phyloP scores from a whole-genome alignment of 2,888 invertebrate genomes.

The Gisinianus flammeolus region DNA sequence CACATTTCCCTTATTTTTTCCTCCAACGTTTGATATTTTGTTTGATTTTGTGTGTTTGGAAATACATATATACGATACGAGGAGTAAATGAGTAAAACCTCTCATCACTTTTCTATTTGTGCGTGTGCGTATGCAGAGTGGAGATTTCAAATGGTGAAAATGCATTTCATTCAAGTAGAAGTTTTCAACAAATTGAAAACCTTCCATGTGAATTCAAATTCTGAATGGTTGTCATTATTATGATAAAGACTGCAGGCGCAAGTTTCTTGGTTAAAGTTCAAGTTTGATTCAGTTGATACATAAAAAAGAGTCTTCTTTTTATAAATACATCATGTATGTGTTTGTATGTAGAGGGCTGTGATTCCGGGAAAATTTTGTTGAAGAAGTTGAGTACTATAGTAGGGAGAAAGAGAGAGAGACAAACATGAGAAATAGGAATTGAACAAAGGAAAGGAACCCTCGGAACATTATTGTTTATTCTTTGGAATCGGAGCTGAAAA shows the following conservation, averaged over 20 bases:
- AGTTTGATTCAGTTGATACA: not conserved
- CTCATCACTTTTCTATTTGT: too few relatives aligned
- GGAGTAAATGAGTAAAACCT: too few relatives aligned
- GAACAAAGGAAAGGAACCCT: not conserved
- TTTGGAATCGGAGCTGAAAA: slow-evolving; percentile 28
- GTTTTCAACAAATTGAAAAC: not conserved
- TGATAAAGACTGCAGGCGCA: not conserved
- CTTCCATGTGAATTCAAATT: not conserved
- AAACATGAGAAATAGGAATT: not conserved
- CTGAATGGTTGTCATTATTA: too few relatives aligned
- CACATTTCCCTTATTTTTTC: too few relatives aligned
- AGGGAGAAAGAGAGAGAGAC: not conserved
- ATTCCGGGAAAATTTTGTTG: not conserved
- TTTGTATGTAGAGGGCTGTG: not conserved
- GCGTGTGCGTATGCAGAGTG: too few relatives aligned
- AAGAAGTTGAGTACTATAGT: not conserved
- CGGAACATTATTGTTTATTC: slow-evolving; percentile 13
- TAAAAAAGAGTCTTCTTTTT: not conserved
- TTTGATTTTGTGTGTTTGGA: too few relatives aligned
- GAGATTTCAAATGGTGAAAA: too few relatives aligned
- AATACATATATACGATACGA: too few relatives aligned
- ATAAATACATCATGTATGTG: not conserved
- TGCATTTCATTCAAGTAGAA: too few relatives aligned
- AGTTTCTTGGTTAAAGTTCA: not conserved
- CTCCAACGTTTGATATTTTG: too few relatives aligned